Percentiles rank a stretch among this genome's conserved stretches.
Conservation (phyloP, 2,113 vertebrate species). For the Tamias sibiricus region DNA sequence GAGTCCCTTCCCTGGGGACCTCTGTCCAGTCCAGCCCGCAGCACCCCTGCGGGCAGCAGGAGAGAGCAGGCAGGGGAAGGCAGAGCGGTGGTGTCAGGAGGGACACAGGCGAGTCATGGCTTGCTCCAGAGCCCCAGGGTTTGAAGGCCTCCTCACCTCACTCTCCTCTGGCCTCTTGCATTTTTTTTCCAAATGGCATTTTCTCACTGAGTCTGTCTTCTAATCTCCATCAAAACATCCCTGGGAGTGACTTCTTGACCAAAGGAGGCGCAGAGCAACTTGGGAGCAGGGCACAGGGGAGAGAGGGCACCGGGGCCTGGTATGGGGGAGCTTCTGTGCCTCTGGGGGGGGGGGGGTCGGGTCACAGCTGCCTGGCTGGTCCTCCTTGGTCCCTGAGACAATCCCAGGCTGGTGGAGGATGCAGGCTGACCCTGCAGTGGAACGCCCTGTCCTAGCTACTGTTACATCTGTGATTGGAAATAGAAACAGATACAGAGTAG, state of each 20-base stretch:
- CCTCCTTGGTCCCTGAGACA: neutral
- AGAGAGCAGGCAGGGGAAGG: neutral
- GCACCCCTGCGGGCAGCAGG: neutral
- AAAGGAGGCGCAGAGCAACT: neutral
- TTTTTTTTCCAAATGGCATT: neutral
- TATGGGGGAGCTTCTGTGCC: neutral
- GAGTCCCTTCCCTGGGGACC: neutral
- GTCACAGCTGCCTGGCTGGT: neutral
- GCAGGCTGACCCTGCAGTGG: neutral
- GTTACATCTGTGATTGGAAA: constrained; percentile 43
- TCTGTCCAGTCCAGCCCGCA: neutral
- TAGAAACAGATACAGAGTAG: neutral
- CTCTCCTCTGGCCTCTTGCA: neutral
- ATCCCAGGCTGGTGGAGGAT: neutral
- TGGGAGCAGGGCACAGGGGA: neutral
- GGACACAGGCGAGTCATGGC: rapidly evolving
- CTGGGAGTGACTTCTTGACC: neutral
- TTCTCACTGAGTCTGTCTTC: neutral
- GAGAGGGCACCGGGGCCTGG: neutral
- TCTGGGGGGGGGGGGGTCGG: too few species aligned
- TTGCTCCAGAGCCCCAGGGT: neutral
- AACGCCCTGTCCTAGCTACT: constrained; percentile 34
- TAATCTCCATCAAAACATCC: neutral
- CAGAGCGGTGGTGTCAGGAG: rapidly evolving
- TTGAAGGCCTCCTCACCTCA: neutral